Percentiles rank a stretch among this genome's conserved stretches.
These are phyloP conservation scores for Archips xylosteana DNA, from an alignment of 2,888 invertebrate genomes.

Conservation along the genomic window DNA sequence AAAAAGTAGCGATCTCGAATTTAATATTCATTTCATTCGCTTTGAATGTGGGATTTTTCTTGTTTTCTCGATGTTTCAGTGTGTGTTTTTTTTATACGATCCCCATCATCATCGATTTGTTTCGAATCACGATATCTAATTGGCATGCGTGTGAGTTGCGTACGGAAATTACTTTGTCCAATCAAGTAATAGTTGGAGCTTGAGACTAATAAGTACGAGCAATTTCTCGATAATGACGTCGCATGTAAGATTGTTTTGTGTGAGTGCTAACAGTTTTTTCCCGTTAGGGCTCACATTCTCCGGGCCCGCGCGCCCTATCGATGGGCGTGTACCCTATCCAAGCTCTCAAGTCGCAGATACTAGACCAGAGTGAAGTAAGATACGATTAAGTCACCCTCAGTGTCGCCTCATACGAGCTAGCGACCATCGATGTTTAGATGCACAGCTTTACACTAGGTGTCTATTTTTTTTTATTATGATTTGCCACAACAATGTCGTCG, in stretches of 20 bases:
- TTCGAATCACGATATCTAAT: slow-evolving; percentile 21
- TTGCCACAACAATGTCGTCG: slow-evolving; percentile 41
- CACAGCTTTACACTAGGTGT: slow-evolving; percentile 85
- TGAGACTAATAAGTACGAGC: slow-evolving; percentile 62
- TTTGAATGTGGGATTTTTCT: slow-evolving; percentile 78
- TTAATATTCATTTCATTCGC: slow-evolving; percentile 70
- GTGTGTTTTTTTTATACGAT: slow-evolving; percentile 38
- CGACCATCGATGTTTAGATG: slow-evolving; percentile 84
- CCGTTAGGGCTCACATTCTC: slow-evolving; percentile 95
- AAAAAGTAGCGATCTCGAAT: slow-evolving; percentile 42
- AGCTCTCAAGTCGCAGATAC: slow-evolving; percentile 94
- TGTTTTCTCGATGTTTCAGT: slow-evolving; percentile 50
- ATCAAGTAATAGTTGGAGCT: slow-evolving; percentile 49
- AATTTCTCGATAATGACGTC: slow-evolving; percentile 54
- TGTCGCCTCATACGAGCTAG: slow-evolving; percentile 78
- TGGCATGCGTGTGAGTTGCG: slow-evolving; percentile 71
- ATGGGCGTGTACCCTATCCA: slow-evolving; percentile 97
- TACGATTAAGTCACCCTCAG: slow-evolving; percentile 70
- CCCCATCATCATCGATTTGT: slow-evolving; percentile 22
- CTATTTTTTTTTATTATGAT: slow-evolving; percentile 57
- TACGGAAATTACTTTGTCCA: slow-evolving; percentile 1
- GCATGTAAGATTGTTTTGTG: slow-evolving; percentile 82
- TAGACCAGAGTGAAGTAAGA: slow-evolving; percentile 96
- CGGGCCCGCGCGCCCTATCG: slow-evolving; percentile 95
- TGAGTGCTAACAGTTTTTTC: slow-evolving; percentile 87